Percentiles rank a stretch among this genome's conserved stretches.
These are phyloP conservation scores for Pardalotus punctatus DNA, from an alignment of 2,113 vertebrate genomes.

Conservation along the genomic window DNA sequence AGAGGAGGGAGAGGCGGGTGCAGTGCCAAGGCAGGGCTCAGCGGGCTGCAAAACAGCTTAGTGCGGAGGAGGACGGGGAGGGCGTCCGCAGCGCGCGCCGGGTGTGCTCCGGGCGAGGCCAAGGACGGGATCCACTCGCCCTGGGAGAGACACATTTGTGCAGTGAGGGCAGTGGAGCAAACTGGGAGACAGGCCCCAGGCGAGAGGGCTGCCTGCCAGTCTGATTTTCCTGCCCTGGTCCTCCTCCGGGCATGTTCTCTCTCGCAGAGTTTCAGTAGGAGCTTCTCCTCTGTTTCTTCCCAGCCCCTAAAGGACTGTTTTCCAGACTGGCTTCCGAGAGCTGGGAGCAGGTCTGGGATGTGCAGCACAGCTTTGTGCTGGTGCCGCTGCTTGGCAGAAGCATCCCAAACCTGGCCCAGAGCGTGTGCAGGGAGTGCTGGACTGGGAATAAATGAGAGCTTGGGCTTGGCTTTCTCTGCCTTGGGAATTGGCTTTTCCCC, in stretches of 20 bases:
- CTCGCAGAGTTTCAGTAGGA: background rate
- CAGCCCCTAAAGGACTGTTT: slow-evolving; percentile 55
- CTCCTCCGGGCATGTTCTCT: slow-evolving; percentile 53
- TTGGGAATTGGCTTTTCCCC: background rate
- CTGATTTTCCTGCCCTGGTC: slow-evolving; percentile 37
- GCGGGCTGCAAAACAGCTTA: background rate
- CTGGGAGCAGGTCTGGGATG: background rate
- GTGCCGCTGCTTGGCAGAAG: background rate
- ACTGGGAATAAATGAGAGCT: background rate
- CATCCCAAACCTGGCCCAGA: background rate
- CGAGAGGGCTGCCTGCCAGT: slow-evolving; percentile 45
- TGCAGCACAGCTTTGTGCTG: background rate
- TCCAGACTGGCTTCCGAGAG: background rate
- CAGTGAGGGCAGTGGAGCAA: slow-evolving; percentile 29
- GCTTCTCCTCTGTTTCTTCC: background rate
- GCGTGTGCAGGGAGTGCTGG: background rate
- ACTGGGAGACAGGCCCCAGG: background rate
- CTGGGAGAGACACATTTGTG: background rate
- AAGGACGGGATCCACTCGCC: background rate
- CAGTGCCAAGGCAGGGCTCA: background rate
- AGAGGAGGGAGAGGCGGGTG: slow-evolving; percentile 20
- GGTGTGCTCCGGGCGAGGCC: background rate
- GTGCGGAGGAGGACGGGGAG: background rate
- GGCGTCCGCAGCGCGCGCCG: background rate
- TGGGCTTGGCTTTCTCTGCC: background rate